Evolutionary conservation across 2,888 invertebrate genomes (phyloP), one percentile per base, ranked within the genome.

Genomic region (Listrodromus nycthemerus): DNA sequence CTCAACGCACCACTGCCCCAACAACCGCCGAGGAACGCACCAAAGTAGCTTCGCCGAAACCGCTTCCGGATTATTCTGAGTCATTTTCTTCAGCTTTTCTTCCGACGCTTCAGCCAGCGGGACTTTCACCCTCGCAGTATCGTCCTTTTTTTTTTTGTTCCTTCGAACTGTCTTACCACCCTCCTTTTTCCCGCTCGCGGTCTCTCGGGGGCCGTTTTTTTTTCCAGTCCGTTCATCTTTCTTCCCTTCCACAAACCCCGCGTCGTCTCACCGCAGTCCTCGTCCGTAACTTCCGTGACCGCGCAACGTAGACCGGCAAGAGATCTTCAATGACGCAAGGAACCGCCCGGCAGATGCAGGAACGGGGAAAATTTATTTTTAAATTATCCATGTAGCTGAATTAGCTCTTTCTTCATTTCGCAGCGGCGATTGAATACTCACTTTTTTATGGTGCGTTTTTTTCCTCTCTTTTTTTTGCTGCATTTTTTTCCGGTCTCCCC

Each of bases 201-300:
- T 80, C 75, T 76, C 78, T 78, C 74, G 77, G 73, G 78, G 79
- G 70, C 76, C 63, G 45, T 70, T 63, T 71, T 85, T 79, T 80
- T 80, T 50, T n/a, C n/a, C n/a, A 80, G 76, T 78, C 30, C 52
- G 33, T 66, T 48, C 30, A 77, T 67, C 50, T 79, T 73, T 55
- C 41, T 61, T 45, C 58, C 33, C 19, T 50, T 41, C 21, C 10
- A 37, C 30, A 24, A 13, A 30, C 48, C 45, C 55, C 50, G 52
- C 41, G 19, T 13, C 65, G 21, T 45, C 24, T 19, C 55, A 41
- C 41, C n/a, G 48, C 21, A 58, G 37, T 58, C 73, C 73, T 73
- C 48, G 58, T 6, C 33, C 21, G 73, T 66, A 45, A 67, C 73
- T 80, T 79, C 65, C 66, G 65, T 41, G 55, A 69, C 33, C 67